A percentile compares a stretch with the other conserved stretches of the same genome.
Evolutionary conservation across 2,797 vertebrate species (phyloP).

Genomic region (Carapus acus): DNA sequence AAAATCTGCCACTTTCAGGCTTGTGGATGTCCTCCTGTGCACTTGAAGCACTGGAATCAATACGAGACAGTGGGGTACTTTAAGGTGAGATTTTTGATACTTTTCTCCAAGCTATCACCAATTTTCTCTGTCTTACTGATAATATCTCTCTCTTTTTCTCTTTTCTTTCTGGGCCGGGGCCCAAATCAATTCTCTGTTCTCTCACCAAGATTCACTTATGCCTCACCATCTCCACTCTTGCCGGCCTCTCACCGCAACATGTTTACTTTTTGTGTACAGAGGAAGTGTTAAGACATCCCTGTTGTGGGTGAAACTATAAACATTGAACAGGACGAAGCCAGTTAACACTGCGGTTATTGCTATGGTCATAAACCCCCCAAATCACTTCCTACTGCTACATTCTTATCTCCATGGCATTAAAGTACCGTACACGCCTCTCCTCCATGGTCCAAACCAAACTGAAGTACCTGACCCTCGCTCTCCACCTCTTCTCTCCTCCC

Average conservation of each 20-base stretch:
- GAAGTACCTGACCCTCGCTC: constrained; percentile 41
- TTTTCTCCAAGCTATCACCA: constrained; percentile 9
- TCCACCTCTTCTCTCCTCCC: constrained; percentile 53
- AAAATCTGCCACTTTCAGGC: constrained; percentile 10
- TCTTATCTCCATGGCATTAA: too few relatives aligned
- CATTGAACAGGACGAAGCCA: background rate
- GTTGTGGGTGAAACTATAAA: too few relatives aligned
- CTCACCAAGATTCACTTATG: constrained; percentile 7
- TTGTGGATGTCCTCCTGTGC: constrained; percentile 6
- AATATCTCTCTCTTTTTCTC: constrained; percentile 2
- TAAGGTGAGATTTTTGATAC: constrained; percentile 18
- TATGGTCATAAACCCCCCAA: too few relatives aligned
- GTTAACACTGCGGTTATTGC: constrained; percentile 1
- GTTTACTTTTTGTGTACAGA: background rate
- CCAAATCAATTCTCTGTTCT: constrained; percentile 18
- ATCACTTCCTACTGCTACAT: too few relatives aligned
- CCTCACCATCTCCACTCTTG: constrained; percentile 6
- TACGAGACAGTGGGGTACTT: background rate
- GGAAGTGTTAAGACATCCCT: too few relatives aligned
- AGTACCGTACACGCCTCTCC: too few relatives aligned
- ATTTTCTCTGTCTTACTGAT: constrained; percentile 13
- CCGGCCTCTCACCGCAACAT: background rate
- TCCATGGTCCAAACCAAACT: background rate
- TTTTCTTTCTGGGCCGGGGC: constrained; percentile 2
- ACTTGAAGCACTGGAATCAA: constrained; percentile 12